Evolutionary conservation across 2,888 invertebrate genomes (phyloP).

Genomic region (Alloplasta piceator): DNA sequence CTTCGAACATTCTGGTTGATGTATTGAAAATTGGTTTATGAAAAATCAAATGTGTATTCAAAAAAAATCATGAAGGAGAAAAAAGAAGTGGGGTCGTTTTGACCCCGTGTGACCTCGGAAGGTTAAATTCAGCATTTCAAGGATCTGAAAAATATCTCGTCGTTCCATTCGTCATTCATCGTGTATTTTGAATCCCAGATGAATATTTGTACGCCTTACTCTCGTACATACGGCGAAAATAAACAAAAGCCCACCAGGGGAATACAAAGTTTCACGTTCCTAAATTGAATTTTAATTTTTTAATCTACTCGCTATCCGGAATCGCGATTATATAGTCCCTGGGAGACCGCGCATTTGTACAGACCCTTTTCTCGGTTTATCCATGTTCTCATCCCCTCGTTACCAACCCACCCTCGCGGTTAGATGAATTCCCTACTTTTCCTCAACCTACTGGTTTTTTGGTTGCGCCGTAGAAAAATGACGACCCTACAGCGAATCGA

Average conservation of each 20-base stretch:
- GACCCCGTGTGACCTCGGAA: too few species aligned
- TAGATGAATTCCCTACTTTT: neutral
- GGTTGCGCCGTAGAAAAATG: neutral
- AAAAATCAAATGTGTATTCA: too few species aligned
- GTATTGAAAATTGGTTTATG: too few species aligned
- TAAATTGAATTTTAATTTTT: slow-evolving; percentile 58
- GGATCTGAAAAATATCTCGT: too few species aligned
- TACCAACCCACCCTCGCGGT: neutral
- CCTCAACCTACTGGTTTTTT: neutral
- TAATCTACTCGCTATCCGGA: slow-evolving; percentile 35
- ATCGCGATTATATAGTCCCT: slow-evolving; percentile 26
- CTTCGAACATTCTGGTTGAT: too few species aligned
- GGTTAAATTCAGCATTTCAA: too few species aligned
- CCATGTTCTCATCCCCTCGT: slow-evolving; percentile 16
- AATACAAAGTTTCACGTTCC: slow-evolving; percentile 34
- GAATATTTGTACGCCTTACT: slow-evolving; percentile 25
- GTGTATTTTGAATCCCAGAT: slow-evolving; percentile 15
- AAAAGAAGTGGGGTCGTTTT: too few species aligned
- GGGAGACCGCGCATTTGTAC: slow-evolving; percentile 18
- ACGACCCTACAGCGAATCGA: neutral
- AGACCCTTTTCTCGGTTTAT: slow-evolving; percentile 42
- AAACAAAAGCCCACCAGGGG: slow-evolving; percentile 7
- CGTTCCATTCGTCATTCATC: too few species aligned
- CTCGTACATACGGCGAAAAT: slow-evolving; percentile 4
- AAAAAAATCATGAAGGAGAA: too few species aligned